phyloP scores from a whole-genome alignment of 92 coral and sea anemone species.

The Nematostella vectensis region DNA sequence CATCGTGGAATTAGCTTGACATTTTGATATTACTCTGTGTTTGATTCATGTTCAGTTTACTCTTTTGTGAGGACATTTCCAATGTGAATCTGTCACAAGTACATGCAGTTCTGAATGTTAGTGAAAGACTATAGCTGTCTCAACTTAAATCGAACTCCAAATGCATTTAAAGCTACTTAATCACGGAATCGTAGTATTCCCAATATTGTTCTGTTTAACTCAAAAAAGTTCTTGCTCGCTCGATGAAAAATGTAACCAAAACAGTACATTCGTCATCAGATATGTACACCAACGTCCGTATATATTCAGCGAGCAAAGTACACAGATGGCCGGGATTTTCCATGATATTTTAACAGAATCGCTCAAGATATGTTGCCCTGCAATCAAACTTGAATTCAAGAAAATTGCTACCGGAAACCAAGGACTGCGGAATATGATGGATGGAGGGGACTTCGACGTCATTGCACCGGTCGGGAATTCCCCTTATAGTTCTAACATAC shows the following conservation, averaged over 20 bases:
- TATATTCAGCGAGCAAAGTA: conserved; percentile 18
- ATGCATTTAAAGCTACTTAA: no score
- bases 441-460: conserved; percentile 39
- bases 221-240: background rate
- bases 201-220: background rate
- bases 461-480: conserved; percentile 44
- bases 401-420: conserved; percentile 37
- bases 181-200: background rate
- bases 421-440: conserved; percentile 30
- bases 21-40: no score
- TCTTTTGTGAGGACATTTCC: no score
- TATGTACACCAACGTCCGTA: conserved; percentile 70
- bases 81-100: no score
- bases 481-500: conserved; percentile 23
- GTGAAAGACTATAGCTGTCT: no score
- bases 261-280: conserved; percentile 19
- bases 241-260: conserved; percentile 18
- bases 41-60: no score
- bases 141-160: no score
- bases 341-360: conserved; percentile 29
- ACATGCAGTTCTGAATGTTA: no score
- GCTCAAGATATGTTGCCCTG: conserved; percentile 40
- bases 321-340: conserved; percentile 38
- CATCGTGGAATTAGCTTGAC: no score
- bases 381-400: conserved; percentile 25